Evolutionary conservation across 2,113 vertebrate species (phyloP), one percentile per base, ranked within the genome.

Genomic region (Elephas maximus): DNA sequence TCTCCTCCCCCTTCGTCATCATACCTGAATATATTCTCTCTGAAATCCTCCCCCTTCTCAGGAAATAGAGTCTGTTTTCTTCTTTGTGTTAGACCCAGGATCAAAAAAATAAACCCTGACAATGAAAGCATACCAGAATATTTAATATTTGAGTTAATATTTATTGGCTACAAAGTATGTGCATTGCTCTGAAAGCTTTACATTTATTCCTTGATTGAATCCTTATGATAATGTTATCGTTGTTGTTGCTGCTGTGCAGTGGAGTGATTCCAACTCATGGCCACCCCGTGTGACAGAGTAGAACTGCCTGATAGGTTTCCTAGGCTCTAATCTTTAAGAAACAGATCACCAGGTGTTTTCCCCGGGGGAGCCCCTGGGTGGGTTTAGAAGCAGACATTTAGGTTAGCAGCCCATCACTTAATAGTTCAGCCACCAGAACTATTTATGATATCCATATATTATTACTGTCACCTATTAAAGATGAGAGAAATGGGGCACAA

Each of bases 11-110:
- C 99, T 65, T 98, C 97, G 0, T 99, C 99, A 0, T 99, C 98
- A 11, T 99, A 99, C 23, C 98, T 98, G 95, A 99, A 98, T 79
- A 99, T 99, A 80, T 99, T 99, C 96, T 99, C 99, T 28, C 99
- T 83, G 77, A 99, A 98, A 0, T 98, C 98, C 98, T 99, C 99
- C 28, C 96, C 92, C 92, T 99, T 98, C 87, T 98, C 98, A 4
- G 97, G 98, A 97, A 99, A 98, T 21, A 98, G 97, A 88, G 97
- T 95, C 60, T 98, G 98, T 60, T 98, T 98, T 91, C 98, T 96
- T 97, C 98, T 98, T 77, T 99, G 99, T 95, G 98, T 99, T 96
- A 99, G 95, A 33, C 98, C 77, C 92, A 99, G 88, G 57, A 99
- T 98, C 90, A 99, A 96, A 86, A 99, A 81, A 57, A 99, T 93